Evolutionary conservation across 2,888 invertebrate species (phyloP).

Genomic region (Lasioglossum leucozonium): DNA sequence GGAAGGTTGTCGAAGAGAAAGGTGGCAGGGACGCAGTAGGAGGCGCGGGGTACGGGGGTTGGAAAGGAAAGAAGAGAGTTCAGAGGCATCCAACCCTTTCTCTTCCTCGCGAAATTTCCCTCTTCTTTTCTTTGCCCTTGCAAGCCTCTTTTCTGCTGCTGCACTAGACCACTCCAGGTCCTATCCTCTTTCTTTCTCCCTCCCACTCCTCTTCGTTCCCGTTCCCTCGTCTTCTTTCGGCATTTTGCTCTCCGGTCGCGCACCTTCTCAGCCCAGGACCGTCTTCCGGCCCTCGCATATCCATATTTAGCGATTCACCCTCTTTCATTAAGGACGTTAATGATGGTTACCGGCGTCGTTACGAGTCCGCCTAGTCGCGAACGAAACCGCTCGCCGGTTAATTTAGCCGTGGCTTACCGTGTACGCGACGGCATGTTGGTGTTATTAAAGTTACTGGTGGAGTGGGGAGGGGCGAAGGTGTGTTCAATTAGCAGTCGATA

Average conservation of each 20-base stretch:
- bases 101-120: conserved; percentile 50
- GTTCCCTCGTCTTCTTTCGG: conserved; percentile 20
- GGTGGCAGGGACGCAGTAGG: conserved; percentile 41
- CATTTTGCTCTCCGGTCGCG: neutral
- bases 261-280: neutral
- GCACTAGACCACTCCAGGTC: conserved; percentile 62
- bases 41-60: conserved; percentile 26
- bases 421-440: conserved; percentile 53
- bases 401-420: conserved; percentile 59
- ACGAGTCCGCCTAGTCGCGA: conserved; percentile 40
- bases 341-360: conserved; percentile 72
- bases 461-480: conserved; percentile 43
- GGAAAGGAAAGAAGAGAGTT: conserved; percentile 36
- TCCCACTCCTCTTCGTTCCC: neutral
- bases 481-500: conserved; percentile 64
- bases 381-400: conserved; percentile 46
- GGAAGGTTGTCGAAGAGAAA: conserved; percentile 63
- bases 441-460: conserved; percentile 62
- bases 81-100: conserved; percentile 62
- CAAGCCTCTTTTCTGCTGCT: conserved; percentile 57
- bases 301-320: conserved; percentile 77
- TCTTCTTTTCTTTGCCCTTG: conserved; percentile 52
- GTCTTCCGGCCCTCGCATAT: conserved; percentile 56
- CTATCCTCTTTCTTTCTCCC: neutral
- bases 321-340: conserved; percentile 79